These are phyloP conservation scores for Folsomia manolachei DNA, from an alignment of 2,888 invertebrate species.

Conservation along the genomic window DNA sequence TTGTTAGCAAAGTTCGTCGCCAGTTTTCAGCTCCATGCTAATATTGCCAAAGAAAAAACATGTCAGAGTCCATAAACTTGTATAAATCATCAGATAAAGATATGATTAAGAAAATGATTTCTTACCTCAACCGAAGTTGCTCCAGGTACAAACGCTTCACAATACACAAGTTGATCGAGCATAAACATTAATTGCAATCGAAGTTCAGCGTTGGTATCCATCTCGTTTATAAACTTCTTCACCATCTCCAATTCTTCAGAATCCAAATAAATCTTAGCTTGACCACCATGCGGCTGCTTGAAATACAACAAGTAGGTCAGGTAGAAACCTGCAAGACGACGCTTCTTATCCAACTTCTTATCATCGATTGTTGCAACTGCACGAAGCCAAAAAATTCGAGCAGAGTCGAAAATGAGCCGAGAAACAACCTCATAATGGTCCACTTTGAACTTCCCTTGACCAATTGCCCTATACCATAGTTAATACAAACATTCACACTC, in stretches of 20 bases:
- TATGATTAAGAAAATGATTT: not conserved
- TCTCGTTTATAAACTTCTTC: too few species aligned
- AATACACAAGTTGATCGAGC: not conserved
- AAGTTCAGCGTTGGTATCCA: not conserved
- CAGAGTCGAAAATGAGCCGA: constrained; percentile 30
- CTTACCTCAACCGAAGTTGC: not conserved
- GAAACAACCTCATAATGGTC: constrained; percentile 34
- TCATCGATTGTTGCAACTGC: not conserved
- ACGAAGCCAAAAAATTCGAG: constrained; percentile 29
- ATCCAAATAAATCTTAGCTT: constrained; percentile 24
- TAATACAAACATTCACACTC: not conserved
- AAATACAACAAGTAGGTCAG: constrained; percentile 39
- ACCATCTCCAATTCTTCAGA: constrained; percentile 13
- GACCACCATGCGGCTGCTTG: constrained; percentile 33
- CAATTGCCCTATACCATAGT: constrained; percentile 28
- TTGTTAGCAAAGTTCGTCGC: not conserved
- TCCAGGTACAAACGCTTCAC: not conserved
- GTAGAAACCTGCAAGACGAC: constrained; percentile 37
- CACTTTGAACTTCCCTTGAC: constrained; percentile 35
- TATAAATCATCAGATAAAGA: not conserved
- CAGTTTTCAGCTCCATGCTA: not conserved
- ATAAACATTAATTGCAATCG: not conserved
- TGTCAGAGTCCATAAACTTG: too few species aligned
- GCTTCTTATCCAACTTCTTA: constrained; percentile 23
- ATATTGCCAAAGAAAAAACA: not conserved